Evolutionary conservation across 2,797 vertebrate genomes (phyloP).

Genomic region (Delichon dasypus): DNA sequence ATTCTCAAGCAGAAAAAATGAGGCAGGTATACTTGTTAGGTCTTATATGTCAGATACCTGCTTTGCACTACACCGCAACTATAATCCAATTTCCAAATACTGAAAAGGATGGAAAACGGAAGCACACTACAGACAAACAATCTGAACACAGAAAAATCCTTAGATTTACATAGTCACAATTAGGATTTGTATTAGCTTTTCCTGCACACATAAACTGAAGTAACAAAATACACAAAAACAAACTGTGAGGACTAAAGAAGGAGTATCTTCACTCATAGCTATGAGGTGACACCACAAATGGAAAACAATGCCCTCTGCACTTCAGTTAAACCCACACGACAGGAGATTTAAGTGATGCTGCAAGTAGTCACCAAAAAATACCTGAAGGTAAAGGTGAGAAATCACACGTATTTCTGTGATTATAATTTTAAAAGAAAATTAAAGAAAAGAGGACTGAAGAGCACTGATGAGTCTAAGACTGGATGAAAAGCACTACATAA

Average conservation of each 20-base stretch:
- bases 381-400: neutral
- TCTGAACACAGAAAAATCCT: neutral
- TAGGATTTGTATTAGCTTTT: neutral
- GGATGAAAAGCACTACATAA: neutral
- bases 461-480: neutral
- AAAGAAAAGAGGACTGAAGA: neutral
- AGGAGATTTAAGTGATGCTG: neutral
- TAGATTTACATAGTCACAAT: neutral
- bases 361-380: neutral
- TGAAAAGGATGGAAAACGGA: neutral
- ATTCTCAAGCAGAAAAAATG: neutral
- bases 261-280: neutral
- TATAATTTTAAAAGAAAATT: neutral
- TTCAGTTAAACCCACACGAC: neutral
- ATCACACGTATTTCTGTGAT: neutral
- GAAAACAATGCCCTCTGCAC: neutral
- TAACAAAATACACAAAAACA: neutral
- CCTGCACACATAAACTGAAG: neutral
- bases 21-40: neutral
- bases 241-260: neutral
- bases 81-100: neutral
- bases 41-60: neutral
- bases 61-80: neutral
- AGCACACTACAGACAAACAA: neutral
- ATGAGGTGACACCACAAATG: accelerated